These are phyloP conservation scores for Falco berigora DNA, from an alignment of 2,797 vertebrate species.

Conservation along the genomic window DNA sequence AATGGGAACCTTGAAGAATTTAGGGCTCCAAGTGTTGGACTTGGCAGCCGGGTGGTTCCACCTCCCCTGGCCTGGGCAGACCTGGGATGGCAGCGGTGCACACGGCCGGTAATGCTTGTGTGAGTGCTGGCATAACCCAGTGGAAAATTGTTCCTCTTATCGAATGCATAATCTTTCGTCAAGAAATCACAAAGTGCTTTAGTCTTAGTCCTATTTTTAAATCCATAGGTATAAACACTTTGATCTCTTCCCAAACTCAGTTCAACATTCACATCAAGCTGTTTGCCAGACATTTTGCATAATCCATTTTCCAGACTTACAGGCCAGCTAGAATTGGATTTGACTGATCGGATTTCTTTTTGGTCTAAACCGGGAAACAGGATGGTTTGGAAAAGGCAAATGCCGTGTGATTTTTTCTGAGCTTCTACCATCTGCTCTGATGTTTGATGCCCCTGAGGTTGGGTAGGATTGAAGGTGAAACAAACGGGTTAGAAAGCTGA, in stretches of 20 bases:
- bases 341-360: conserved; percentile 55
- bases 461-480: not conserved
- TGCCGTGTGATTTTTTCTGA: not conserved
- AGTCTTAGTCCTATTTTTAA: not conserved
- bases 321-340: conserved; percentile 52
- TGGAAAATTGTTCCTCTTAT: not conserved
- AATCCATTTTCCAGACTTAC: conserved; percentile 56
- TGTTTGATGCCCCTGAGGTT: not conserved
- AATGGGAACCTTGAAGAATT: not conserved
- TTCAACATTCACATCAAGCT: not conserved
- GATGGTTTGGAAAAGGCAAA: not conserved
- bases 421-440: not conserved
- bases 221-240: not conserved
- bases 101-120: not conserved
- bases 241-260: not conserved
- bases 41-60: rapidly evolving
- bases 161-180: not conserved
- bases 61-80: not conserved
- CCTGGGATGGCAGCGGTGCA: rapidly evolving
- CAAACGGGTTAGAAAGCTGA: not conserved
- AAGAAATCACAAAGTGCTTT: not conserved
- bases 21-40: rapidly evolving
- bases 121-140: not conserved
- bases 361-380: conserved; percentile 29
- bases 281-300: not conserved